Base-by-base conservation (phyloP, 1,140 invertebrate genomes). In the Saxidomus purpurata region DNA sequence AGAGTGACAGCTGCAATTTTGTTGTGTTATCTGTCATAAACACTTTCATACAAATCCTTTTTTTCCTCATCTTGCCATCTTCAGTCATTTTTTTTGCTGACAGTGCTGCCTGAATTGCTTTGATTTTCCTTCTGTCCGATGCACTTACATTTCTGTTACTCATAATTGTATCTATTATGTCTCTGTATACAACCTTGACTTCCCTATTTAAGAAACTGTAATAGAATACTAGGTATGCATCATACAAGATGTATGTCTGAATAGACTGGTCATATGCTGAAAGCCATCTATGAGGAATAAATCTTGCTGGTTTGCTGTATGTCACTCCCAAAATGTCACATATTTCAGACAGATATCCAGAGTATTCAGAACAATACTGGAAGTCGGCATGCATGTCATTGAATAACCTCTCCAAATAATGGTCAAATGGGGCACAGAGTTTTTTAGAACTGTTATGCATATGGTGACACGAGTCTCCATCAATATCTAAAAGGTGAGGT, bases 401-500 rank as follows among this genome's bases (percentile, higher is more conserved):
- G 47, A 74, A 81, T 0, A 92, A 40, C 31, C n/a, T 36, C 71
- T 93, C 89, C 0, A 91, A 15, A 28, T 79, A 84, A 0, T 38
- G 28, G 49, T 87, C 77, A 93, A 93, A 87, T 1, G 89, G 90
- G 22, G 25, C 74, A 81, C 92, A 92, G 28, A 93, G 88, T 74
- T 63, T 38, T 87, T 89, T 91, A 15, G 85, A 19, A 22, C 89
- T 87, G 90, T 91, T 93, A 43, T 93, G 91, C 1, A 85, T 84
- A 81, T 91, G 92, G 40, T 93, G 91, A 59, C 90, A 93, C 17
- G 91, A 79, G 67, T 93, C 92, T 17, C 92, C 92, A 90, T 91
- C 91, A 55, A 93, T 81, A 76, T 92, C 92, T 2, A 93, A 49
- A 11, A 93, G 38, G 34, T 92, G 87, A 17, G 91, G 91, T 47